These are phyloP conservation scores for Macrochelys suwanniensis DNA, from an alignment of 2,797 vertebrate species.

Conservation along the genomic window DNA sequence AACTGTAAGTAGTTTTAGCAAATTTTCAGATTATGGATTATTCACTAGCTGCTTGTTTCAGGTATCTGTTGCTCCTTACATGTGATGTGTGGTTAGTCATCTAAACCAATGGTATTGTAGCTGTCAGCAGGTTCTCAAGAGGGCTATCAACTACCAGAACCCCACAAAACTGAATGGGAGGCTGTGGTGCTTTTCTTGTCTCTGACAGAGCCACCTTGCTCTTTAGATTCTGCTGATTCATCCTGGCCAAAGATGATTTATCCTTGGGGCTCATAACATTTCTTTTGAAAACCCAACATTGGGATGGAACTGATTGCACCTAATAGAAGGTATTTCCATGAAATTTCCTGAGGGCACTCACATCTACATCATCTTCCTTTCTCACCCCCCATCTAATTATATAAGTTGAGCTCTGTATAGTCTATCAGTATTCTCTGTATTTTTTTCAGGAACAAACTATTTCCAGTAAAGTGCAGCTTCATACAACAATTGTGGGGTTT, in stretches of 20 bases:
- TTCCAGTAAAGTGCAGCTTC: not conserved
- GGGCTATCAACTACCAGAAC: not conserved
- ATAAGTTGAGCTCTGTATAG: not conserved
- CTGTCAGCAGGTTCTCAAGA: not conserved
- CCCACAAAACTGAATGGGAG: not conserved
- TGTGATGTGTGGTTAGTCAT: not conserved
- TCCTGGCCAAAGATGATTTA: not conserved
- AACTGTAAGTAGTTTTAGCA: not conserved
- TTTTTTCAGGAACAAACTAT: not conserved
- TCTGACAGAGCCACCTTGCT: not conserved
- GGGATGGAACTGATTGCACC: not conserved
- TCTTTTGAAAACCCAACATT: not conserved
- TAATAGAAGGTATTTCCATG: not conserved
- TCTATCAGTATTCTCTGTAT: not conserved
- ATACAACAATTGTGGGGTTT: not conserved
- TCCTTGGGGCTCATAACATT: not conserved
- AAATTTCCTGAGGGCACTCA: not conserved
- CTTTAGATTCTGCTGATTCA: not conserved
- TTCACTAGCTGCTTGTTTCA: not conserved
- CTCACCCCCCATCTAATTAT: not conserved
- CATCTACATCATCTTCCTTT: not conserved
- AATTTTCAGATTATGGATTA: not conserved
- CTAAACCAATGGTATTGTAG: not conserved
- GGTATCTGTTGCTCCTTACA: not conserved
- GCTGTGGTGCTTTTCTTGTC: not conserved